phyloP scores from a whole-genome alignment of 1,140 invertebrate genomes.

The Trachelipus rathkii region DNA sequence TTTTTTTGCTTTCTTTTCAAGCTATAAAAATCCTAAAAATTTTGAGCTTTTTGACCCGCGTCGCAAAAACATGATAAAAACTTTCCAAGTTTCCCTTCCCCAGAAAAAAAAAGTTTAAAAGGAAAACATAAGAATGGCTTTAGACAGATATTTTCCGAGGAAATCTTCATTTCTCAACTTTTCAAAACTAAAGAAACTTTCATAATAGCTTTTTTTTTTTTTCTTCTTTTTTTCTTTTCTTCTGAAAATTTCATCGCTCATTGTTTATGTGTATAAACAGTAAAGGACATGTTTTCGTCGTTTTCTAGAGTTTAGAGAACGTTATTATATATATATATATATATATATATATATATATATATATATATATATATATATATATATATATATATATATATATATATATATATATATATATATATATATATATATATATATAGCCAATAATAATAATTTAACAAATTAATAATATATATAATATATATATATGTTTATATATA shows the following conservation, averaged over 20 bases:
- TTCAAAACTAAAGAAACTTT: background rate
- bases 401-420: background rate
- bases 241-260: too few species aligned
- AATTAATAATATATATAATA: background rate
- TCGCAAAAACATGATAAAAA: slow-evolving; percentile 3
- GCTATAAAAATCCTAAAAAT: background rate
- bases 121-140: background rate
- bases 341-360: too few species aligned
- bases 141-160: slow-evolving; percentile 1
- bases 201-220: background rate
- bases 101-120: background rate
- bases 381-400: too few species aligned
- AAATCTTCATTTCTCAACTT: slow-evolving; percentile 5
- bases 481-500: background rate
- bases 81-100: background rate
- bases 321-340: too few species aligned
- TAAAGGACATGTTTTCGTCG: too few species aligned
- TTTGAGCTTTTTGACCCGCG: background rate
- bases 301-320: too few species aligned
- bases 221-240: background rate
- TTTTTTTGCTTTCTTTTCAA: background rate
- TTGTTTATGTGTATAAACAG: too few species aligned
- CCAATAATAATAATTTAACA: too few species aligned
- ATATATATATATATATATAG: background rate
- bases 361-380: too few species aligned